phyloP scores from a whole-genome alignment of 2,113 vertebrate genomes.

The Tenebrosternarchus preto region DNA sequence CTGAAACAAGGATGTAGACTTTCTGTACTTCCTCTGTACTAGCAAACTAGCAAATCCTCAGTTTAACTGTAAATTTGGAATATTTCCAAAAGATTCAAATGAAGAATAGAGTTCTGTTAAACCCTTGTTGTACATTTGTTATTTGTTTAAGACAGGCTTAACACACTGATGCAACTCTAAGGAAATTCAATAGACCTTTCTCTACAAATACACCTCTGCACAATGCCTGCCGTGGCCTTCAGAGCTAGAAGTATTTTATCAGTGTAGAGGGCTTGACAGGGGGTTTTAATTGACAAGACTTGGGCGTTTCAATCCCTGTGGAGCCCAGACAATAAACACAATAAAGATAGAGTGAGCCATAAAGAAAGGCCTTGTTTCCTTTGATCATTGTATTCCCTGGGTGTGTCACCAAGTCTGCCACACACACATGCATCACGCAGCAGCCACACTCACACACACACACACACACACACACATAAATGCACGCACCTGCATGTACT shows the following conservation, averaged over 20 bases:
- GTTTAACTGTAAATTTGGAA: too few species aligned
- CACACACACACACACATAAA: conserved; percentile 20
- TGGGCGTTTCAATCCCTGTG: conserved; percentile 50
- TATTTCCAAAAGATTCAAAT: not conserved
- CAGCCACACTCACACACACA: not conserved
- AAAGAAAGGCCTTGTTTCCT: conserved; percentile 59
- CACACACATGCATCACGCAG: conserved; percentile 9
- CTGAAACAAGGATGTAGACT: not conserved
- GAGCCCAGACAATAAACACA: conserved; percentile 63
- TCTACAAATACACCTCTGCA: conserved; percentile 25
- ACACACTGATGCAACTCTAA: not conserved
- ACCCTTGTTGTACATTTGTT: not conserved
- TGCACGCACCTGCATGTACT: conserved; percentile 15
- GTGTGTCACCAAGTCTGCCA: conserved; percentile 44
- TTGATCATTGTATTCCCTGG: conserved; percentile 59
- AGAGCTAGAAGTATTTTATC: conserved; percentile 55
- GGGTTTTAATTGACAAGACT: conserved; percentile 62
- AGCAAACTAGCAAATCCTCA: too few species aligned
- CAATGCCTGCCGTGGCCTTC: conserved; percentile 49
- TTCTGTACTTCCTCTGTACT: not conserved
- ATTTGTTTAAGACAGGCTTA: not conserved
- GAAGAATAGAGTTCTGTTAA: not conserved
- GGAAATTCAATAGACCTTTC: conserved; percentile 14
- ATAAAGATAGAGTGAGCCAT: conserved; percentile 62
- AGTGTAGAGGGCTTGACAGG: conserved; percentile 46